phyloP scores from a whole-genome alignment of 1,140 invertebrate species.

The Drosophila tristis region DNA sequence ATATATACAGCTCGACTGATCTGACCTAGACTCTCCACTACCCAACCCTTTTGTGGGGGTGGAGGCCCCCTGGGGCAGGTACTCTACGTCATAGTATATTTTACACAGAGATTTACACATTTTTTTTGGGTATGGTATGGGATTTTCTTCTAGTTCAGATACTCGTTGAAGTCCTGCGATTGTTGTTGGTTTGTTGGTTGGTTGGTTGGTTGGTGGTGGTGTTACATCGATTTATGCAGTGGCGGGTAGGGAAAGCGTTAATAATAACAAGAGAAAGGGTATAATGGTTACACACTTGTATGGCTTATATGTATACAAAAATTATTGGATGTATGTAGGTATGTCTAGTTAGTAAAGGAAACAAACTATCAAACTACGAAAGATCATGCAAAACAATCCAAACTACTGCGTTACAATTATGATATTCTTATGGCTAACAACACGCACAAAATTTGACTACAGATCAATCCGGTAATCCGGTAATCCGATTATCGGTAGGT shows the following conservation, averaged over 20 bases:
- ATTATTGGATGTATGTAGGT: constrained; percentile 21
- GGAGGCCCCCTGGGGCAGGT: neutral
- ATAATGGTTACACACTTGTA: constrained; percentile 80
- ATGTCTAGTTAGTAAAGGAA: constrained; percentile 58
- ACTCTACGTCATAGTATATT: constrained; percentile 8
- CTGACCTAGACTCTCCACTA: constrained; percentile 56
- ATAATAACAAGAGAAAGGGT: constrained; percentile 80
- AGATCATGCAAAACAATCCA: constrained; percentile 76
- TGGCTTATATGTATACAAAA: constrained; percentile 50
- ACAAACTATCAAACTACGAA: constrained; percentile 50
- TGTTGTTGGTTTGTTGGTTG: constrained; percentile 47
- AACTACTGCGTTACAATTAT: constrained; percentile 28
- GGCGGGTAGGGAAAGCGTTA: constrained; percentile 83
- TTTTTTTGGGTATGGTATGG: constrained; percentile 31
- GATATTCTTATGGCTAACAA: constrained; percentile 15
- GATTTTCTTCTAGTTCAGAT: constrained; percentile 67
- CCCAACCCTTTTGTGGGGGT: constrained; percentile 14
- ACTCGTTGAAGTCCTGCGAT: constrained; percentile 84
- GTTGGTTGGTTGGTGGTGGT: constrained; percentile 73
- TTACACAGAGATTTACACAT: constrained; percentile 26
- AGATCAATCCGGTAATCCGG: neutral
- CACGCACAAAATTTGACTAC: constrained; percentile 32
- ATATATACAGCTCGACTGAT: constrained; percentile 56
- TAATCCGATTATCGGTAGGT: neutral
- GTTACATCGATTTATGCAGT: constrained; percentile 82